These are phyloP conservation scores for Sympetrum striolatum DNA, from an alignment of 2,888 invertebrate species.

Conservation along the genomic window DNA sequence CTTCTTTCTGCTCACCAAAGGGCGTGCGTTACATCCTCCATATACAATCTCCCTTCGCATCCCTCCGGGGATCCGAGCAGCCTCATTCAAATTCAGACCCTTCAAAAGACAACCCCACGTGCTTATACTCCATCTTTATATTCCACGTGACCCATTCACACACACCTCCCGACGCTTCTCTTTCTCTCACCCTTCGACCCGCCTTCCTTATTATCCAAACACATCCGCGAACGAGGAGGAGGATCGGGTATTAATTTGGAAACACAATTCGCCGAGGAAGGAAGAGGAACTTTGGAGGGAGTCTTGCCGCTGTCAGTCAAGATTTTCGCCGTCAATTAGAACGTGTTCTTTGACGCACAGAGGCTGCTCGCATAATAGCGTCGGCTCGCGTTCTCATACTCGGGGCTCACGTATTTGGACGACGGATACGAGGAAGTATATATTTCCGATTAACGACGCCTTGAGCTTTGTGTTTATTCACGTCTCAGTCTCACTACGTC, in stretches of 20 bases:
- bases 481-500: too few relatives aligned
- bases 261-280: background rate
- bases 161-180: background rate
- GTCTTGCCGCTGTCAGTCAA: background rate
- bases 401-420: too few relatives aligned
- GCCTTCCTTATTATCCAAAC: background rate
- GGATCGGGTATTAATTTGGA: background rate
- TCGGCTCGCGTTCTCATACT: too few relatives aligned
- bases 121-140: background rate
- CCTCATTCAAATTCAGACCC: background rate
- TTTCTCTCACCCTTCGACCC: background rate
- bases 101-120: background rate
- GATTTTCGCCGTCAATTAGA: background rate
- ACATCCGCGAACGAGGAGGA: background rate
- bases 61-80: background rate
- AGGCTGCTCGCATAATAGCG: too few relatives aligned
- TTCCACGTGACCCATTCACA: background rate
- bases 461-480: too few relatives aligned
- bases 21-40: background rate
- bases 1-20: background rate
- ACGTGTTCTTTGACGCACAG: too few relatives aligned
- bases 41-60: background rate
- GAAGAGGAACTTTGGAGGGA: background rate
- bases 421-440: too few relatives aligned
- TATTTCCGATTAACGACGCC: too few relatives aligned